Evolutionary conservation across 2,797 vertebrate species (phyloP).

Genomic region (Pipistrellus pygmaeus): DNA sequence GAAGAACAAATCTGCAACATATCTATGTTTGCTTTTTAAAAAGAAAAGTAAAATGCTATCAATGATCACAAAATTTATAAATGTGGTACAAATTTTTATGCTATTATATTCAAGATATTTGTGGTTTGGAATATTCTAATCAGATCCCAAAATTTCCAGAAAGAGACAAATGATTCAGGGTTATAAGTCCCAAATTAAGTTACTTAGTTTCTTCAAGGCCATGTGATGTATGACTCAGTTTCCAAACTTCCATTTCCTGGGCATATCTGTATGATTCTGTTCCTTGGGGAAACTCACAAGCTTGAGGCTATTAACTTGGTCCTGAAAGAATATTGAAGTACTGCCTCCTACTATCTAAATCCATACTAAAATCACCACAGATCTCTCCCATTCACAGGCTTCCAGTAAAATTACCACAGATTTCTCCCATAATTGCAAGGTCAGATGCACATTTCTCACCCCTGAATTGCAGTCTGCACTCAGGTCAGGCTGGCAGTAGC

Average conservation of each 20-base stretch:
- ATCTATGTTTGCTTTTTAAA: neutral
- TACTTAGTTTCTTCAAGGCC: neutral
- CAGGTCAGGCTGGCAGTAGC: neutral
- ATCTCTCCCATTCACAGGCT: neutral
- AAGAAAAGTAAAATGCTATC: neutral
- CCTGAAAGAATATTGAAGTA: neutral
- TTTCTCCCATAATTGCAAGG: neutral
- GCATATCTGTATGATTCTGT: neutral
- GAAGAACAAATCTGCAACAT: neutral
- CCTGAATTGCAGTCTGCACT: neutral
- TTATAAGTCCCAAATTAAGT: neutral
- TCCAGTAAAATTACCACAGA: neutral
- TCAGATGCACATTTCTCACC: conserved; percentile 2
- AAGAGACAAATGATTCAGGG: neutral
- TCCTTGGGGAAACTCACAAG: neutral
- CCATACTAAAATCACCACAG: neutral
- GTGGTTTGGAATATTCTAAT: neutral
- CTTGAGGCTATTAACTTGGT: neutral
- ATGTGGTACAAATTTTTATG: neutral
- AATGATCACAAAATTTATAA: neutral
- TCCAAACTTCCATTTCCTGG: neutral
- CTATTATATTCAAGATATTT: neutral
- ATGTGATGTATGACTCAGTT: neutral
- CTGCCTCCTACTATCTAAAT: neutral
- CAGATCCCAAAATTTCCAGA: neutral